These are phyloP conservation scores for Chiloscyllium punctatum DNA, from an alignment of 2,797 vertebrate genomes.

Conservation along the genomic window DNA sequence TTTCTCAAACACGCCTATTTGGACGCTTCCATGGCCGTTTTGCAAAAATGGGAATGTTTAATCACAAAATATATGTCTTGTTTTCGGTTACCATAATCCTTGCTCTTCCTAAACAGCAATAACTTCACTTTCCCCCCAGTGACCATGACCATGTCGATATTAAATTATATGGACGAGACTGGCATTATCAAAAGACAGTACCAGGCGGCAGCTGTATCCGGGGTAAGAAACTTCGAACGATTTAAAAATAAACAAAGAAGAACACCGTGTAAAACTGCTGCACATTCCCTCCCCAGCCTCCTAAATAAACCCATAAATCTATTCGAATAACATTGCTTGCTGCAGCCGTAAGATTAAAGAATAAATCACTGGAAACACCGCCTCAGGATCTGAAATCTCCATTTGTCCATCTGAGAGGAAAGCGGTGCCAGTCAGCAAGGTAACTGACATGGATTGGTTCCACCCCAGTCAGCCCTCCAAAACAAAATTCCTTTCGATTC, in stretches of 20 bases:
- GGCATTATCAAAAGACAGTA: not conserved
- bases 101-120: not conserved
- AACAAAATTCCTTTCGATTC: not conserved
- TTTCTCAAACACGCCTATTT: not conserved
- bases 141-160: not conserved
- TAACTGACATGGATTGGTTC: not conserved
- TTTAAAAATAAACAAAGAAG: not conserved
- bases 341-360: not conserved
- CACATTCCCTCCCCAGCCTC: not conserved
- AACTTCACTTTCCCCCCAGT: not conserved
- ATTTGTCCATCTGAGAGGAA: not conserved
- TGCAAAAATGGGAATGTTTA: not conserved
- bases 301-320: not conserved
- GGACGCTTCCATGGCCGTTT: not conserved
- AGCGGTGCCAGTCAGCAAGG: not conserved
- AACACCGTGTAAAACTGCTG: not conserved
- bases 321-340: not conserved
- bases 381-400: not conserved
- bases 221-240: not conserved
- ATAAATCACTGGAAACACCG: not conserved
- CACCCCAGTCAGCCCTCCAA: not conserved
- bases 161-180: not conserved
- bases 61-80: not conserved
- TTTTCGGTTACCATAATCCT: not conserved
- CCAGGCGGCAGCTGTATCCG: not conserved